Base-by-base conservation (phyloP, 2,113 vertebrate genomes). In the Rhinogobius similis region DNA sequence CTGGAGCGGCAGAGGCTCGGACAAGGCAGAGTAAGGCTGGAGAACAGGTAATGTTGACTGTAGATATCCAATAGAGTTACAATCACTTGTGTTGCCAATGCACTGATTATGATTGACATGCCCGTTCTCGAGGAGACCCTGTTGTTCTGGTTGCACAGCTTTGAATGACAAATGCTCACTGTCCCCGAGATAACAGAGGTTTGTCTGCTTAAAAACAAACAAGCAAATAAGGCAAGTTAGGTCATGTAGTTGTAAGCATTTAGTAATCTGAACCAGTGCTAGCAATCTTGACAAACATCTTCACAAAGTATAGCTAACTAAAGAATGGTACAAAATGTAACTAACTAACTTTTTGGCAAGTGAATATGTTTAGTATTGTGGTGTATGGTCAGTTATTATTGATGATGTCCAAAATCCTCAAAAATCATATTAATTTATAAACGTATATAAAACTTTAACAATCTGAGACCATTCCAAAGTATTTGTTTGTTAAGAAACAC, bases 51-150 rank as follows among this genome's bases (percentile, higher is more conserved):
- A 0, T 9, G 65, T 85, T 29, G 87, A 70, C 8, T 72, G 79
- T 32, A 81, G 58, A 46, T 75, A 23, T 24, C 58, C n/a, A n/a
- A 65, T 72, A 32, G 81, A 83, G 6, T 62, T 52, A 46, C 58
- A 79, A n/a, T n/a, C 32, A 36, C 9, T 8, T 36, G 5, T 36
- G 76, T 27, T 81, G 8, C 66, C 71, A 18, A 61, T 11, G 12
- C 32, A n/a, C 43, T 83, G 87, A 67, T 73, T 83, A 48, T 73
- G 79, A 36, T 80, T 70, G n/a, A n/a, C 20, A 16, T 79, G 69
- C 10, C 59, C 41, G 44, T 70, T 83, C 62, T 66, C 74, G 24
- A 92, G 73, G 26, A 94, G 73, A 67, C 10, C 21, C 24, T 84
- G 77, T 44, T 71, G 62, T 23, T 93, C 90, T 26, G 53, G 50